Percentiles rank a stretch among this genome's conserved stretches.
Evolutionary conservation across 2,113 vertebrate species (phyloP).

Genomic region (Dasyprocta punctata): DNA sequence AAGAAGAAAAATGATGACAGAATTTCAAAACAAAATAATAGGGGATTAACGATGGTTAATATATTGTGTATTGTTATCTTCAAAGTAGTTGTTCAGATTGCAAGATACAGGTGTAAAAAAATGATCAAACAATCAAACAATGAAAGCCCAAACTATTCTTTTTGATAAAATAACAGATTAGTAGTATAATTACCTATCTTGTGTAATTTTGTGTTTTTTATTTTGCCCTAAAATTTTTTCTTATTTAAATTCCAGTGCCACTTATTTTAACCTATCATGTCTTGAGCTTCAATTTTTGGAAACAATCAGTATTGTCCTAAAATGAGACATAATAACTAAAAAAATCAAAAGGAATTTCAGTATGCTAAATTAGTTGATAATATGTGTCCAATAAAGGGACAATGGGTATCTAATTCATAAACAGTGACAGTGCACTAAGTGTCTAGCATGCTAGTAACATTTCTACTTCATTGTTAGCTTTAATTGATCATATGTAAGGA

Average conservation of each 20-base stretch:
- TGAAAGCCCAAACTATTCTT: too few relatives aligned
- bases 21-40: too few relatives aligned
- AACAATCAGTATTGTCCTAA: background rate
- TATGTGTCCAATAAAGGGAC: conserved; percentile 39
- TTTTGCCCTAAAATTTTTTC: conserved; percentile 17
- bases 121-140: too few relatives aligned
- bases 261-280: conserved; percentile 29
- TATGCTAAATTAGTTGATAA: background rate
- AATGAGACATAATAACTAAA: conserved; percentile 7
- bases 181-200: too few relatives aligned
- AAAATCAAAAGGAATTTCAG: background rate
- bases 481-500: background rate
- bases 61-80: too few relatives aligned
- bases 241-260: conserved; percentile 36
- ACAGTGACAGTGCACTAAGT: background rate
- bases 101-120: too few relatives aligned
- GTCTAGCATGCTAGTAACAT: conserved; percentile 33
- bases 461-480: conserved; percentile 75
- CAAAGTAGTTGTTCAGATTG: too few relatives aligned
- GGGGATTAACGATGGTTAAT: too few relatives aligned
- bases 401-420: conserved; percentile 21
- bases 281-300: conserved; percentile 9
- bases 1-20: too few relatives aligned
- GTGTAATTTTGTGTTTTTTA: conserved; percentile 12
- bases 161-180: too few relatives aligned